phyloP scores from a whole-genome alignment of 2,797 vertebrate genomes.

The Cyprinella venusta region DNA sequence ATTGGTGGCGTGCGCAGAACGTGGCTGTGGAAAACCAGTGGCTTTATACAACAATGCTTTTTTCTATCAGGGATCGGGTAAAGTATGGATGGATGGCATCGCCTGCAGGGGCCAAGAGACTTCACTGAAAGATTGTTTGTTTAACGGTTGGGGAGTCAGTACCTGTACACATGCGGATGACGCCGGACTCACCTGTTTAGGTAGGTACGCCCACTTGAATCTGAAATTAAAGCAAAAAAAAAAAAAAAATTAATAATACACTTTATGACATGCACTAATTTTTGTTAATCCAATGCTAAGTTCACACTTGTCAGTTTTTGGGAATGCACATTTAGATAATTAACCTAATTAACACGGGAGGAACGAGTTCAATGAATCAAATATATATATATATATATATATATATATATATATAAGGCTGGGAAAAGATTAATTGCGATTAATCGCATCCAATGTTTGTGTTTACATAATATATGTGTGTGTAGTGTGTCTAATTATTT shows the following conservation, averaged over 20 bases:
- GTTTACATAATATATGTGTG: too few species aligned
- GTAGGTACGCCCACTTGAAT: slow-evolving; percentile 49
- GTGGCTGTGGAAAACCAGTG: slow-evolving; percentile 64
- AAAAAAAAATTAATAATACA: too few species aligned
- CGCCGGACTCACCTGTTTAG: slow-evolving; percentile 66
- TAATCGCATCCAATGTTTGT: too few species aligned
- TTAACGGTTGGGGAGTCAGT: slow-evolving; percentile 58
- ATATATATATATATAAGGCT: too few species aligned
- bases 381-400: too few species aligned
- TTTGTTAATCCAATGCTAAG: not conserved
- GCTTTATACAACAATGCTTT: slow-evolving; percentile 9
- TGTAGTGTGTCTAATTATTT: too few species aligned
- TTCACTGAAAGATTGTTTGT: slow-evolving; percentile 61
- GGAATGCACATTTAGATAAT: not conserved
- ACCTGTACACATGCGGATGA: slow-evolving; percentile 66
- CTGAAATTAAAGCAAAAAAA: not conserved
- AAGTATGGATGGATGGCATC: slow-evolving; percentile 59
- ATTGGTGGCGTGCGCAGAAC: slow-evolving; percentile 57
- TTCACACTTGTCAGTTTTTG: not conserved
- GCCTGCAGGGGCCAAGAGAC: slow-evolving; percentile 63
- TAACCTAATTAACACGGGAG: too few species aligned
- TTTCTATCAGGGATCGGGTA: slow-evolving; percentile 62
- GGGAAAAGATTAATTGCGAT: too few species aligned
- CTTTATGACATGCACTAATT: not conserved
- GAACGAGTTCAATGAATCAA: too few species aligned